phyloP scores from a whole-genome alignment of 1,140 invertebrate species.

The Sycobia sp. region DNA sequence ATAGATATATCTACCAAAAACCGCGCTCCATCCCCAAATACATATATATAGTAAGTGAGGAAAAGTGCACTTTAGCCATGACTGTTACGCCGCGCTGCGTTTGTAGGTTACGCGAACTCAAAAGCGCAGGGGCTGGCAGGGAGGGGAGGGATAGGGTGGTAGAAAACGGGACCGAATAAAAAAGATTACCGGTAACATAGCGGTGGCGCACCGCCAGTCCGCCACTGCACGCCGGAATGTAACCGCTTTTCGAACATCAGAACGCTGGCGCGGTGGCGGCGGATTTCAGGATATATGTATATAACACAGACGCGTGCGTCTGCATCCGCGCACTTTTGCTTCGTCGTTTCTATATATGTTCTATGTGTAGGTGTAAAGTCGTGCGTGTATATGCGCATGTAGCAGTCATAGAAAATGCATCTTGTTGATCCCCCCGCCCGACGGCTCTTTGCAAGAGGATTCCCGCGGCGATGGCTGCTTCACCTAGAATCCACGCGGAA shows the following conservation, averaged over 20 bases:
- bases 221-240: slow-evolving; percentile 4
- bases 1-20: too few species aligned
- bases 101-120: slow-evolving; percentile 12
- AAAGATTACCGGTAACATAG: background rate
- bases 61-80: slow-evolving; percentile 19
- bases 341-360: too few species aligned
- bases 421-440: too few species aligned
- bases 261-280: background rate
- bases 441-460: too few species aligned
- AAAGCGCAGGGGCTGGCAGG: background rate
- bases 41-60: too few species aligned
- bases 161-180: background rate
- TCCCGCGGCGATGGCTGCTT: too few species aligned
- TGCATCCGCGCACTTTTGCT: slow-evolving; percentile 3
- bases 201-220: background rate
- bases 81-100: slow-evolving; percentile 13
- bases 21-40: background rate
- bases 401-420: too few species aligned
- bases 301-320: too few species aligned
- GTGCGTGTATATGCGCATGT: too few species aligned
- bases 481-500: too few species aligned
- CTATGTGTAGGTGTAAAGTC: too few species aligned
- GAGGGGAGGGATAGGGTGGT: background rate
- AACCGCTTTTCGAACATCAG: slow-evolving; percentile 21
- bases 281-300: too few species aligned